Base-by-base conservation (phyloP, 2,888 invertebrate species). In the Leptothorax acervorum region DNA sequence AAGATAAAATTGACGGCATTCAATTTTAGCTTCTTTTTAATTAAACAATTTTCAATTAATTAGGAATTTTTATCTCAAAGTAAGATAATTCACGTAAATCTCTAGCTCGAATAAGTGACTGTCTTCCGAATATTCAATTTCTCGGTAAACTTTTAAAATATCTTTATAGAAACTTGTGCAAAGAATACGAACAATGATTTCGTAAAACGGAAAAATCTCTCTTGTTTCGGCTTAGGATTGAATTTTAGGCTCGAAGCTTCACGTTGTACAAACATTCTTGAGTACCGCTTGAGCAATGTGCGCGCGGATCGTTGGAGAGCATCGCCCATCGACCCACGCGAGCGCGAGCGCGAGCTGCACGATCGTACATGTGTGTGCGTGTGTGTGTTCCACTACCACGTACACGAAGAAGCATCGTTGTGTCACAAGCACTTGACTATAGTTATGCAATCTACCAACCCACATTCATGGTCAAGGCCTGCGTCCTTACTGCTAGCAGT, bases 381-480 rank as follows among this genome's bases (percentile, higher is more conserved):
- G n/a, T 31, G 31, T 8, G 65, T 83, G 73, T 85, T 82, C 73
- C 57, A 78, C 83, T 70, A 85, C 65, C 87, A 57, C 55, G 28
- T 42, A 23, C 78, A 82, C 85, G 85, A 89, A 87, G 90, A 90
- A 71, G 84, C 73, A 85, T 87, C 85, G 89, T 85, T 85, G 82
- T 87, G 89, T 85, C 86, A 45, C 87, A 87, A 85, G 91, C 91
- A 90, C 90, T 90, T 88, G 88, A 89, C 92, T 92, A 89, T 92
- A 92, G 92, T 94, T 94, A 93, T 93, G 93, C 92, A 94, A 93
- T 92, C 89, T 89, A 90, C 90, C 90, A 89, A 92, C 91, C 88
- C 86, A 89, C 88, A 89, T 92, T 93, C 93, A 93, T 93, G 93
- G 93, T 93, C 93, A 94, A 93, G 93, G 93, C 89, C 90, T 92